Percentiles rank a stretch among this genome's conserved stretches.
Conservation (phyloP, 1,140 invertebrate genomes). For the Drosophila arizonae region DNA sequence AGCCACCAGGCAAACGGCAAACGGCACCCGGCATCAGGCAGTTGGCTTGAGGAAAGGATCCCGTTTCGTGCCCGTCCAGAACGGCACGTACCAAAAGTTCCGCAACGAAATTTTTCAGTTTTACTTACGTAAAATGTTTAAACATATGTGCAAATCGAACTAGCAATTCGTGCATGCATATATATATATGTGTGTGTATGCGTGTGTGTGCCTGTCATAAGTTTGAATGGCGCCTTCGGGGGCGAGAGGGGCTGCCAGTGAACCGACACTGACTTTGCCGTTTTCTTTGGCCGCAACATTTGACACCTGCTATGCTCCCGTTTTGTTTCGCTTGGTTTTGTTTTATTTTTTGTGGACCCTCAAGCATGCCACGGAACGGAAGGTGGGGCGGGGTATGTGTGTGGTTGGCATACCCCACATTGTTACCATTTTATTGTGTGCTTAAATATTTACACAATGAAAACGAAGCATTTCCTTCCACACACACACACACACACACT, state of each 20-base stretch:
- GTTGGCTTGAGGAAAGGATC: constrained; percentile 52
- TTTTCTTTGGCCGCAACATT: constrained; percentile 73
- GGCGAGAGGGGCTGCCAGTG: background rate
- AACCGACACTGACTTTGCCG: constrained; percentile 51
- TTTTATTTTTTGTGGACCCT: constrained; percentile 3
- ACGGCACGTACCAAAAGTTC: constrained; percentile 72
- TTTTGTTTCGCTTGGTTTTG: constrained; percentile 9
- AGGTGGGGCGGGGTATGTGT: constrained; percentile 3
- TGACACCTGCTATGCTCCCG: constrained; percentile 73
- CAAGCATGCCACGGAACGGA: background rate
- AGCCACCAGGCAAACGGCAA: background rate
- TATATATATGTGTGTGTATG: too few relatives aligned
- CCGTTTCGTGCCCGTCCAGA: constrained; percentile 60
- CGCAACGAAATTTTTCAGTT: constrained; percentile 75
- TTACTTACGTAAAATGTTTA: constrained; percentile 46
- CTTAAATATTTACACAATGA: constrained; percentile 80
- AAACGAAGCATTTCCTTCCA: constrained; percentile 68
- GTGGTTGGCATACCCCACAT: constrained; percentile 27
- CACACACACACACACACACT: constrained; percentile 25
- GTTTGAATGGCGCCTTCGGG: constrained; percentile 23
- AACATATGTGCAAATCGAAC: constrained; percentile 71
- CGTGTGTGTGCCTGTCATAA: constrained; percentile 59
- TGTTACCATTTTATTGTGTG: constrained; percentile 75
- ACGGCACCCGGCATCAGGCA: constrained; percentile 43
- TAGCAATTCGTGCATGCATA: background rate